phyloP scores from a whole-genome alignment of 2,113 vertebrate genomes.

The Tragulus kanchil region DNA sequence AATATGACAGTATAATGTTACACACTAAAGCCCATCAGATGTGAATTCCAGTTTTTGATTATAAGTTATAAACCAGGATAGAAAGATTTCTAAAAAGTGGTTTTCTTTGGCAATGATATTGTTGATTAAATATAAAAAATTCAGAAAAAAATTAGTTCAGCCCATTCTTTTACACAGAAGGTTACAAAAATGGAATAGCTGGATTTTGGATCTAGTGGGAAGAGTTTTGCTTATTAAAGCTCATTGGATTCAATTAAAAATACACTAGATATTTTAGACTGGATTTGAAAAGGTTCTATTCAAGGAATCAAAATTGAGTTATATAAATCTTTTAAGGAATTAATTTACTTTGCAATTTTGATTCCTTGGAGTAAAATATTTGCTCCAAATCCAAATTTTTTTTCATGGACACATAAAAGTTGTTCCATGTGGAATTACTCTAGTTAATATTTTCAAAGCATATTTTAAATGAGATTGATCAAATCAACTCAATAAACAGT shows the following conservation, averaged over 20 bases:
- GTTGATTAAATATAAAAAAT: conserved; percentile 88
- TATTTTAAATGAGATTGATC: conserved; percentile 66
- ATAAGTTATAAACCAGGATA: conserved; percentile 87
- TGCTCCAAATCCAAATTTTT: not conserved
- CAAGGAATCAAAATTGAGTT: conserved; percentile 85
- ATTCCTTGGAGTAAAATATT: conserved; percentile 44
- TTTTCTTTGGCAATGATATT: conserved; percentile 88
- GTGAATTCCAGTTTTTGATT: conserved; percentile 84
- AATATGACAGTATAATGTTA: conserved; percentile 85
- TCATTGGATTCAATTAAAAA: conserved; percentile 87
- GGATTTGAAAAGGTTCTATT: conserved; percentile 75
- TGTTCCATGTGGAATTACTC: conserved; percentile 7
- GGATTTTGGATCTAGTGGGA: conserved; percentile 81
- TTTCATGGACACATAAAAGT: not conserved
- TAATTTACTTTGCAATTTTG: conserved; percentile 82
- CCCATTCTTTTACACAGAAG: conserved; percentile 82
- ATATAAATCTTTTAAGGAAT: conserved; percentile 86
- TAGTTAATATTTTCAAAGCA: conserved; percentile 67
- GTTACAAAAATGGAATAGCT: conserved; percentile 82
- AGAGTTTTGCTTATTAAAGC: conserved; percentile 86
- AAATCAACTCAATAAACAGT: not conserved
- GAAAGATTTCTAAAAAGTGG: conserved; percentile 84
- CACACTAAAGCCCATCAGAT: conserved; percentile 75
- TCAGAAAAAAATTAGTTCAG: conserved; percentile 86
- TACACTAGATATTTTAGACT: conserved; percentile 79